phyloP scores from a whole-genome alignment of 1,140 invertebrate species.

The Platyscapa corneri region DNA sequence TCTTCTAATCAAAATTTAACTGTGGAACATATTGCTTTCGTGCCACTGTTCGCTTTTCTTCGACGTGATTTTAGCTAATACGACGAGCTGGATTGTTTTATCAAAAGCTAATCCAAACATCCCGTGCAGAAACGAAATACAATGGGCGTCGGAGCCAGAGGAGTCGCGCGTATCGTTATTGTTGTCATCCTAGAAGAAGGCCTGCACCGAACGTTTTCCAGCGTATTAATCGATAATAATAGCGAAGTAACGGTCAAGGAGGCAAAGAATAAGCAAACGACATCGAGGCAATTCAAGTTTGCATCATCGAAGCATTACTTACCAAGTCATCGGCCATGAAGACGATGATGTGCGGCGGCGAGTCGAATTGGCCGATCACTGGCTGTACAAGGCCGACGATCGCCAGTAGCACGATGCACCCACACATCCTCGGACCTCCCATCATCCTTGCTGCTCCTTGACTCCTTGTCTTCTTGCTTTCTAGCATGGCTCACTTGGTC shows the following conservation, averaged over 20 bases:
- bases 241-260: neutral
- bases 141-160: too few relatives aligned
- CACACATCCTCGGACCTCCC: neutral
- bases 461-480: neutral
- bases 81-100: too few relatives aligned
- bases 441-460: neutral
- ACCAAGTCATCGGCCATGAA: slow-evolving; percentile 80
- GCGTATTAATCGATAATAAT: slow-evolving; percentile 1
- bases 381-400: neutral
- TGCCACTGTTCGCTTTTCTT: too few relatives aligned
- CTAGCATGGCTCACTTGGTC: neutral
- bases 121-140: too few relatives aligned
- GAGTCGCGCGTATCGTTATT: too few relatives aligned
- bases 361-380: slow-evolving; percentile 59
- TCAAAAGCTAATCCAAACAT: too few relatives aligned
- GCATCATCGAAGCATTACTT: slow-evolving; percentile 51
- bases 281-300: neutral
- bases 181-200: too few relatives aligned
- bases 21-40: too few relatives aligned
- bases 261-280: neutral
- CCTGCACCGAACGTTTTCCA: too few relatives aligned
- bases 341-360: slow-evolving; percentile 76
- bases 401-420: neutral
- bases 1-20: neutral
- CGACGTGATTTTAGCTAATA: neutral